phyloP scores from a whole-genome alignment of 2,797 vertebrate species.

The Onychomys arenicola region DNA sequence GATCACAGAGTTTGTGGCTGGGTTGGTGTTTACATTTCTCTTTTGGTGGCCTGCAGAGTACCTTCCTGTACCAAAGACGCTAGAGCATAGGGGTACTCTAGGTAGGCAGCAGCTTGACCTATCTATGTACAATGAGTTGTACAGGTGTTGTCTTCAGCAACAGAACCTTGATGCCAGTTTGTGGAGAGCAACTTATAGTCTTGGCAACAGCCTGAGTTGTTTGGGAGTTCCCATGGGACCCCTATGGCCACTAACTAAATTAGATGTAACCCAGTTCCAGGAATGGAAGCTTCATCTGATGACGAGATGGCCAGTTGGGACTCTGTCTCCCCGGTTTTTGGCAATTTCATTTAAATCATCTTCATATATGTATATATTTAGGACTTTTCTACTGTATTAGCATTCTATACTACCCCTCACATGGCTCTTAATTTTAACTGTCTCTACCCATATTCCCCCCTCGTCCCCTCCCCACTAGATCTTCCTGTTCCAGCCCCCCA shows the following conservation, averaged over 20 bases:
- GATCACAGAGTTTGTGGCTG: not conserved
- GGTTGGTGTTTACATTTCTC: not conserved
- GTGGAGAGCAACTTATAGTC: not conserved
- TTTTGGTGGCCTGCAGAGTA: not conserved
- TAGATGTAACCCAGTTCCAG: not conserved
- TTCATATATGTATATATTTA: not conserved
- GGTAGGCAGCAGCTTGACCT: not conserved
- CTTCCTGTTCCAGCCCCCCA: not conserved
- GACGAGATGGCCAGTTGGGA: not conserved
- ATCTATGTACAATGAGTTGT: too few species aligned
- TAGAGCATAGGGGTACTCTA: not conserved
- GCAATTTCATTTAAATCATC: not conserved
- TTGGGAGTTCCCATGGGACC: not conserved
- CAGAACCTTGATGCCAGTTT: not conserved
- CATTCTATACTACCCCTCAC: not conserved
- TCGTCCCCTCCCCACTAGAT: not conserved
- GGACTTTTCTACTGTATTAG: not conserved
- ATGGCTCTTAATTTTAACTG: not conserved
- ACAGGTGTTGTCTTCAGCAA: not conserved
- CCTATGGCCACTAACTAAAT: not conserved
- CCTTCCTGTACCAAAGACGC: not conserved
- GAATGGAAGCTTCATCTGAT: not conserved
- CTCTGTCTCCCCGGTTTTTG: not conserved
- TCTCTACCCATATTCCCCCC: not conserved
- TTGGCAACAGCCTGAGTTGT: not conserved